Percentiles rank a stretch among this genome's conserved stretches.
phyloP scores from a whole-genome alignment of 2,888 invertebrate genomes.

The Scaptomyza tumidula region DNA sequence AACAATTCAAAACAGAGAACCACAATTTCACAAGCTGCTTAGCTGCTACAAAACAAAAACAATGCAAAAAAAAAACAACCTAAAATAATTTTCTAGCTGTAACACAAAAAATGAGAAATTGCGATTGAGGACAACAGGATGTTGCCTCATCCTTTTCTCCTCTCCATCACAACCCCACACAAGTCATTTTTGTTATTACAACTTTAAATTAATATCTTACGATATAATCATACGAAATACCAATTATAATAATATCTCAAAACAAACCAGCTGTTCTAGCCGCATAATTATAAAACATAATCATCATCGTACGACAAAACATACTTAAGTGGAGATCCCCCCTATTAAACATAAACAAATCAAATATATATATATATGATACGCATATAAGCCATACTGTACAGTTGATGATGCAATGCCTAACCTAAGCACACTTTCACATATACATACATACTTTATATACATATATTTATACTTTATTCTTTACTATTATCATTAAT shows the following conservation, averaged over 20 bases:
- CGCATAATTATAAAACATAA: slow-evolving; percentile 70
- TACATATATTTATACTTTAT: slow-evolving; percentile 35
- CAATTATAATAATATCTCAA: slow-evolving; percentile 43
- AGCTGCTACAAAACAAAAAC: slow-evolving; percentile 8
- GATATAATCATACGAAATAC: slow-evolving; percentile 50
- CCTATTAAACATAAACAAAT: slow-evolving; percentile 44
- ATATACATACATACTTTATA: slow-evolving; percentile 35
- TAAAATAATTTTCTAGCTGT: slow-evolving; percentile 21
- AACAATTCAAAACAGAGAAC: background rate
- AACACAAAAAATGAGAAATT: slow-evolving; percentile 4
- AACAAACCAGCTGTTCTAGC: slow-evolving; percentile 56
- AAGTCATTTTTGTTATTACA: slow-evolving; percentile 68
- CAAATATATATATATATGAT: slow-evolving; percentile 40
- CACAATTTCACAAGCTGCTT: slow-evolving; percentile 27
- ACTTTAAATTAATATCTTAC: slow-evolving; percentile 30
- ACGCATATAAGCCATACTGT: slow-evolving; percentile 71
- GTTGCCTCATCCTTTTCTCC: slow-evolving; percentile 10
- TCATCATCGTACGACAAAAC: slow-evolving; percentile 49
- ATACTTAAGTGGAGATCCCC: slow-evolving; percentile 37
- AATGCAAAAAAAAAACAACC: slow-evolving; percentile 1
- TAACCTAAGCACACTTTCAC: slow-evolving; percentile 70
- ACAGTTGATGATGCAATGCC: slow-evolving; percentile 76
- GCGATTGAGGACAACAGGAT: slow-evolving; percentile 7
- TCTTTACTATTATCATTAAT: slow-evolving; percentile 37
- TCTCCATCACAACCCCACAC: slow-evolving; percentile 33